Evolutionary conservation across 2,113 vertebrate genomes (phyloP), one percentile per base, ranked within the genome.

Genomic region (Neodontobutis hainanensis): DNA sequence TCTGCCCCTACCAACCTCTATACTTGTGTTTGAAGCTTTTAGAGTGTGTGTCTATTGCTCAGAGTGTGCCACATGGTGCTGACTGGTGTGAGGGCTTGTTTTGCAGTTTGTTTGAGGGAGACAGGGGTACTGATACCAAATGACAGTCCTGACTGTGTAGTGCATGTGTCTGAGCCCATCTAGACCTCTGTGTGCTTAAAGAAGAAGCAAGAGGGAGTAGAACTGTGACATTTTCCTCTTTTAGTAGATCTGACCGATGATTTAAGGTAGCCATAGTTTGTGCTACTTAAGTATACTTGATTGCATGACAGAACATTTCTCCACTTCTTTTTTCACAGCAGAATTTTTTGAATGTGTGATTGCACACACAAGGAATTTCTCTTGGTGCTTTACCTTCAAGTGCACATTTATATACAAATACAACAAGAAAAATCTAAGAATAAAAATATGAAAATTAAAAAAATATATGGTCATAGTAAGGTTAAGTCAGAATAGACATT

Each of bases 141-240:
- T 90, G 91, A 44, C 68, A 90, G 84, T 84, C 68, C 75, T 62
- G 85, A 91, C 90, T 92, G 88, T 75, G 60, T 64, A 67, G 84
- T 5, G 78, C 75, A 76, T 87, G 83, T 84, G 81, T 76, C 63
- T 68, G 65, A 67, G 86, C 68, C 82, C 62, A 91, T 91, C 92
- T 89, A 89, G 72, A 77, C 69, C 61, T 65, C 70, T 16, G 65
- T 34, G 34, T 52, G 61, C 63, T 62, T 48, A 59, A 78, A 88
- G 85, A 86, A 38, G 11, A 42, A 58, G 14, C 4, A 15, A 12
- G 15, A 16, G 9, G 5, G 15, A 42, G 8, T 16, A 27, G 91
- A 91, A 88, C 79, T 85, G 90, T 80, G 89, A 19, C 71, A 70
- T 64, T 47, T 16, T 71, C 52, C 27, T 56, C 51, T 55, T 42